A percentile compares a stretch with the other conserved stretches of the same genome.
phyloP scores from a whole-genome alignment of 2,888 invertebrate genomes.

The Noctua pronuba region DNA sequence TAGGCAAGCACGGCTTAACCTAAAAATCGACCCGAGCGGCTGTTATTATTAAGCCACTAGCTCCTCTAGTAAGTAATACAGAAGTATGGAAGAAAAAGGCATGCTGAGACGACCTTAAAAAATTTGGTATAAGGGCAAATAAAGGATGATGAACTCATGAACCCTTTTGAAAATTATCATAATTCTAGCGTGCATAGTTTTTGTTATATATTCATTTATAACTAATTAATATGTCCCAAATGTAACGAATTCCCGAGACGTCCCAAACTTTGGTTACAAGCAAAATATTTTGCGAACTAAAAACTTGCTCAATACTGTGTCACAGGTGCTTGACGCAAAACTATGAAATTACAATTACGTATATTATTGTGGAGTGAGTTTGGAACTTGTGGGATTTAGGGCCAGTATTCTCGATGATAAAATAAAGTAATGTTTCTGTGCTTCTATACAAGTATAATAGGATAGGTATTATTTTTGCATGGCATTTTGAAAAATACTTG shows the following conservation, averaged over 20 bases:
- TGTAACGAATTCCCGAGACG: conserved; percentile 30
- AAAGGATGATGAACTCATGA: background rate
- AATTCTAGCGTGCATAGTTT: conserved; percentile 4
- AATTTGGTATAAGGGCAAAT: background rate
- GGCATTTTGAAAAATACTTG: background rate
- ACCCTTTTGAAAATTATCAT: background rate
- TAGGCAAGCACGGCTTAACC: too few species aligned
- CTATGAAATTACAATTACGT: conserved; percentile 48
- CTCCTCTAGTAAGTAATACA: too few species aligned
- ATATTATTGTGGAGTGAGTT: conserved; percentile 29
- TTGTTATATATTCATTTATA: conserved; percentile 11
- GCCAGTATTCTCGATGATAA: background rate
- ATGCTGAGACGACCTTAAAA: background rate
- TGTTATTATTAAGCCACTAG: too few species aligned
- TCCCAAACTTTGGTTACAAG: conserved; percentile 46
- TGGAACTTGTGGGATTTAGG: conserved; percentile 23
- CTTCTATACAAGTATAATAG: background rate
- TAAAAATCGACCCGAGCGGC: too few species aligned
- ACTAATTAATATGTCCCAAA: conserved; percentile 50
- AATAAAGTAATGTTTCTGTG: background rate
- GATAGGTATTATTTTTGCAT: background rate
- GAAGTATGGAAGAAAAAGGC: background rate
- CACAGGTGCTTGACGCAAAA: conserved; percentile 51
- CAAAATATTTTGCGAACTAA: conserved; percentile 55
- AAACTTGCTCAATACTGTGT: conserved; percentile 44